A percentile compares a stretch with the other conserved stretches of the same genome.
Evolutionary conservation across 2,888 invertebrate genomes (phyloP).

Genomic region (Thera obeliscata): DNA sequence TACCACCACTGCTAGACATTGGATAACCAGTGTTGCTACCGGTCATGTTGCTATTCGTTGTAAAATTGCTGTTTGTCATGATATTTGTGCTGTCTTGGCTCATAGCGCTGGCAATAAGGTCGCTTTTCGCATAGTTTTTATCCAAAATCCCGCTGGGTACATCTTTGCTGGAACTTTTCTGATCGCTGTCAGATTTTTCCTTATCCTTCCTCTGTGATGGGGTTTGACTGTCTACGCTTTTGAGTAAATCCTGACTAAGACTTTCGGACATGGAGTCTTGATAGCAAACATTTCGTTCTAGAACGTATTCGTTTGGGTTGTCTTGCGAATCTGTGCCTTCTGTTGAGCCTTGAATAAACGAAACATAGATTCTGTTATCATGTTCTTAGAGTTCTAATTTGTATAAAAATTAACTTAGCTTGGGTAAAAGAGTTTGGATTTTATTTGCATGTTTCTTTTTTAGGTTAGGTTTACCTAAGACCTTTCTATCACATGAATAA

Average conservation of each 20-base stretch:
- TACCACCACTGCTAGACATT: slow-evolving; percentile 73
- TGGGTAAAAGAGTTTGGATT: no score
- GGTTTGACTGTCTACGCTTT: slow-evolving; percentile 70
- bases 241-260: slow-evolving; percentile 71
- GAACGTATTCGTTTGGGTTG: slow-evolving; percentile 75
- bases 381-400: background rate
- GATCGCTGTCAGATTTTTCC: slow-evolving; percentile 72
- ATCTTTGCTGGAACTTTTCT: slow-evolving; percentile 73
- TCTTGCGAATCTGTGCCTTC: slow-evolving; percentile 76
- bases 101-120: slow-evolving; percentile 66
- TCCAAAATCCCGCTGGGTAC: slow-evolving; percentile 71
- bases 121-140: slow-evolving; percentile 59
- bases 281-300: slow-evolving; percentile 79
- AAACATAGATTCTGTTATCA: slow-evolving; percentile 5
- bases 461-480: no score
- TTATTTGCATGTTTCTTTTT: no score
- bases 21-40: slow-evolving; percentile 76
- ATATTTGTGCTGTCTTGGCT: slow-evolving; percentile 69
- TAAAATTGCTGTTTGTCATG: slow-evolving; percentile 77
- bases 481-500: no score
- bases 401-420: background rate
- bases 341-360: slow-evolving; percentile 66
- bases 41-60: slow-evolving; percentile 75
- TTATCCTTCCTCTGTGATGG: slow-evolving; percentile 53
- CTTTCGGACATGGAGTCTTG: slow-evolving; percentile 80